Percentiles rank a stretch among this genome's conserved stretches.
Evolutionary conservation across 2,888 invertebrate species (phyloP).

Genomic region (Eupithecia subfuscata): DNA sequence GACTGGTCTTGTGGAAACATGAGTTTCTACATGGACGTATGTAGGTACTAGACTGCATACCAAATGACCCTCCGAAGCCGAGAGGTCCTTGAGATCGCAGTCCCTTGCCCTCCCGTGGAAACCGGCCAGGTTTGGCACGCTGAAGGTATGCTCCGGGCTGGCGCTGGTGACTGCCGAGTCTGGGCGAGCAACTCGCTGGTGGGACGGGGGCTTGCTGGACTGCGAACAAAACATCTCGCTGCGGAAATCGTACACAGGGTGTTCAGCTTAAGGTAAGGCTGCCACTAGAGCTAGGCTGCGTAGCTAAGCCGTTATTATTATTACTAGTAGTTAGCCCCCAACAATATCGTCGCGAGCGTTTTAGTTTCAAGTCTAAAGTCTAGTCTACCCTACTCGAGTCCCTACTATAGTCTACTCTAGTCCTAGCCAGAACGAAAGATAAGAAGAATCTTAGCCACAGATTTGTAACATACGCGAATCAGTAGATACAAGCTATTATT

Average conservation of each 20-base stretch:
- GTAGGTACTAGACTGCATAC: slow-evolving; percentile 29
- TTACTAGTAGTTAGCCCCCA: neutral
- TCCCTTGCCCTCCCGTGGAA: slow-evolving; percentile 34
- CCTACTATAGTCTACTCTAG: too few species aligned
- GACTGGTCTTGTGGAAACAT: neutral
- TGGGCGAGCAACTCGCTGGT: slow-evolving; percentile 46
- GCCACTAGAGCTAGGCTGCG: neutral
- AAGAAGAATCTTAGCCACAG: too few species aligned
- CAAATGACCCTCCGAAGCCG: slow-evolving; percentile 61
- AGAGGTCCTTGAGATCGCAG: slow-evolving; percentile 46
- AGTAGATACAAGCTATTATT: too few species aligned
- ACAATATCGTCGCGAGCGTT: too few species aligned
- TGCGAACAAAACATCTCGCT: slow-evolving; percentile 35
- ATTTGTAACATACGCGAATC: too few species aligned
- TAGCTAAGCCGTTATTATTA: neutral
- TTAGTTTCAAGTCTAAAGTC: too few species aligned
- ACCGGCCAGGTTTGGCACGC: slow-evolving; percentile 52
- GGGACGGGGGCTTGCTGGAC: slow-evolving; percentile 47
- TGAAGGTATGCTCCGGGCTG: slow-evolving; percentile 53
- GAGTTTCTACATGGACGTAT: neutral
- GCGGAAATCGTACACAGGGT: neutral
- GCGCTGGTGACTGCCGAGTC: slow-evolving; percentile 31
- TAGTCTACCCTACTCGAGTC: too few species aligned
- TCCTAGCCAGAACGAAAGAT: too few species aligned
- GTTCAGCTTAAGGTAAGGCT: neutral